Percentiles rank a stretch among this genome's conserved stretches.
Evolutionary conservation across 2,797 vertebrate genomes (phyloP).

Genomic region (Notolabrus celidotus): DNA sequence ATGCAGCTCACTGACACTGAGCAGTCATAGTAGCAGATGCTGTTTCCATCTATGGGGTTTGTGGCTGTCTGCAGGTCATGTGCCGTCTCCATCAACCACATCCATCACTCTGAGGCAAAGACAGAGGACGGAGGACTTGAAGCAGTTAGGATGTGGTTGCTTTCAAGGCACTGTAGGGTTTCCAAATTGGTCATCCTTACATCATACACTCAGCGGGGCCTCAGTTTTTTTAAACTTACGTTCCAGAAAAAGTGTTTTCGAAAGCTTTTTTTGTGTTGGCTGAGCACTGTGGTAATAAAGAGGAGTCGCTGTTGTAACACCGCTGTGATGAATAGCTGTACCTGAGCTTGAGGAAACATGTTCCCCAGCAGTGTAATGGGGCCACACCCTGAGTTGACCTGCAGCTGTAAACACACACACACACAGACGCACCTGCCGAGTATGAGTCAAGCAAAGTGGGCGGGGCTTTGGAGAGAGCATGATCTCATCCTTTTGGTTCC

Average conservation of each 20-base stretch:
- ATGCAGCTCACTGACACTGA: constrained; percentile 30
- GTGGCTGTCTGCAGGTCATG: constrained; percentile 60
- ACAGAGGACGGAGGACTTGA: constrained; percentile 34
- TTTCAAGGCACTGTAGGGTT: constrained; percentile 49
- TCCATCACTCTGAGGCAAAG: constrained; percentile 67
- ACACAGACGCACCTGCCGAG: constrained; percentile 67
- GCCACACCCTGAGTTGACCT: constrained; percentile 77
- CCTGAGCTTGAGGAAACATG: constrained; percentile 79
- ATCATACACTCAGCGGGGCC: constrained; percentile 29
- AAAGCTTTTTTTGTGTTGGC: constrained; percentile 1
- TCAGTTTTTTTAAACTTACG: constrained; percentile 11
- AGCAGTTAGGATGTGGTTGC: constrained; percentile 45
- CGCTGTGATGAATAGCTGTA: constrained; percentile 58
- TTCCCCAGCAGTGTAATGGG: constrained; percentile 55
- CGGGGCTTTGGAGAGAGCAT: constrained; percentile 50
- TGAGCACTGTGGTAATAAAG: constrained; percentile 17
- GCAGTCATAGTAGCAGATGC: constrained; percentile 50
- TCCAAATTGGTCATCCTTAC: constrained; percentile 52
- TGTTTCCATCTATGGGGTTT: constrained; percentile 63
- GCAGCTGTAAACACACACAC: constrained; percentile 79
- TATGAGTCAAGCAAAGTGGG: constrained; percentile 75
- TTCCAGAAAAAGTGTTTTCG: constrained; percentile 4
- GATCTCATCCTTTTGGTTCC: constrained; percentile 73
- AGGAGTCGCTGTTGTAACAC: constrained; percentile 20
- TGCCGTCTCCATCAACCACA: constrained; percentile 59